Evolutionary conservation across 2,113 vertebrate species (phyloP).

Genomic region (Chamaetylas fuelleborni): DNA sequence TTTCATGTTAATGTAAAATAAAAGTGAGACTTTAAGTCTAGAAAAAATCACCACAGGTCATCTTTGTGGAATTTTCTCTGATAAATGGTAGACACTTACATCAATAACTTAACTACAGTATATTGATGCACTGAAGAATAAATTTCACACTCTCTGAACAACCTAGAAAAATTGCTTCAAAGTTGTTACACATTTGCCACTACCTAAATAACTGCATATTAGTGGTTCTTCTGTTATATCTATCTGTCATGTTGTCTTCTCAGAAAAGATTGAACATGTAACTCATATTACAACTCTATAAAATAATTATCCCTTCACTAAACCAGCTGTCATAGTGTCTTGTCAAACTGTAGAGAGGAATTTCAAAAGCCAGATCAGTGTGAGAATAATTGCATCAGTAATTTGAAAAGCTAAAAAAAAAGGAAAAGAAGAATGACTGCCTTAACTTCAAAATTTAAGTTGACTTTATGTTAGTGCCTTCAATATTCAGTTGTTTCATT

Average conservation of each 20-base stretch:
- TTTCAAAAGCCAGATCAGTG: neutral
- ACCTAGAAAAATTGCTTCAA: neutral
- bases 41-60: neutral
- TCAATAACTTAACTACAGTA: neutral
- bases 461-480: neutral
- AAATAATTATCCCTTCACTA: neutral
- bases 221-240: neutral
- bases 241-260: neutral
- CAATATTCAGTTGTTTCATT: neutral
- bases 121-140: neutral
- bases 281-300: neutral
- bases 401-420: neutral
- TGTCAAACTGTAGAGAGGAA: neutral
- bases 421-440: neutral
- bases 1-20: neutral
- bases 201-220: neutral
- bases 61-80: neutral
- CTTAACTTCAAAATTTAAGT: neutral
- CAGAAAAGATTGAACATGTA: neutral
- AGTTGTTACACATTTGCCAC: neutral
- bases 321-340: neutral
- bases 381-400: neutral
- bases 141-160: neutral
- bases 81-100: neutral
- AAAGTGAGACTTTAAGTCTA: neutral